Evolutionary conservation across 2,113 vertebrate species (phyloP), one percentile per base, ranked within the genome.

Genomic region (Neopipo cinnamomea): DNA sequence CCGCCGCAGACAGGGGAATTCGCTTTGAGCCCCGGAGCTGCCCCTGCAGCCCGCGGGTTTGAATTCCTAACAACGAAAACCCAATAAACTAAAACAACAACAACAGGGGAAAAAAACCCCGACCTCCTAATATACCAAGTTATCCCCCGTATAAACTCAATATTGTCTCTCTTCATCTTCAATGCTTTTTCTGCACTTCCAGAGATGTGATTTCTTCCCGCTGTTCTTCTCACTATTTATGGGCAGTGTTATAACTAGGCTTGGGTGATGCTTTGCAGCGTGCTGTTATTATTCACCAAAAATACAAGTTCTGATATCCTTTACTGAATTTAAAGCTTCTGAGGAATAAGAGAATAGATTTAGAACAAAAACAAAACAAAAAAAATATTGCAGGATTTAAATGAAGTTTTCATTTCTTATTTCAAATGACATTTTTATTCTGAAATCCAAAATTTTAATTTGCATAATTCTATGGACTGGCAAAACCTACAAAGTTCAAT

Each of bases 61-160:
- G 62, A 2, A 1, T 66, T 89, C 33, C 0, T 17, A 35, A 52
- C 33, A 77, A 52, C 4, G 16, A 62, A 56, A 94, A 42, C 23
- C 41, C n/a, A 49, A 72, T 78, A 33, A 84, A 65, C 59, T 14
- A 25, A 77, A 82, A 23, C 12, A 41, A 67, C 7, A 33, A 19
- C 18, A 19, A 14, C 35, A 50, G 61, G 5, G 2, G 1, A 21
- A 39, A 27, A 5, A 59, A 68, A 5, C 1, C 6, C 8, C 9
- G 20, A 1, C 12, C 4, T 76, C 46, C n/a, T 67, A 80, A 74
- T 46, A n/a, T 6, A 53, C 16, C 7, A 67, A 85, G 47, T 21
- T 65, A 11, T 68, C 49, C 15, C 27, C 23, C 17, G 2, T 37
- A 25, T 33, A 61, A 67, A 15, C 18, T 66, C 78, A 18, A 0